A percentile compares a stretch with the other conserved stretches of the same genome.
Conservation (phyloP, 1,140 invertebrate species). For the Anoplolepis gracilipes region DNA sequence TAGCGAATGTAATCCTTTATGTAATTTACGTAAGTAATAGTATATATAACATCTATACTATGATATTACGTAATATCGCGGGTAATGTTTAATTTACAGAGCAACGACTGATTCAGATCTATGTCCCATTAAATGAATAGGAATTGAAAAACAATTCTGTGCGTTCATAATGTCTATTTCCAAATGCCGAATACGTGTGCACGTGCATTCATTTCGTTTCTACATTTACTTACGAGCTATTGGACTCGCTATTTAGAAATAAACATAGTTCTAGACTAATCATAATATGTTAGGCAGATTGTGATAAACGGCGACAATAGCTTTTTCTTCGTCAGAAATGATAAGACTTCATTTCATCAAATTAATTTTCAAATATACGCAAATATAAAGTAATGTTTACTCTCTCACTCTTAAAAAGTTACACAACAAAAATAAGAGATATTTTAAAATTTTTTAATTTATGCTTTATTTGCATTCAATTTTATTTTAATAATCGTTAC, state of each 20-base stretch:
- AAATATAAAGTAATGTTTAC: neutral
- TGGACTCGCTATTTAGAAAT: slow-evolving; percentile 46
- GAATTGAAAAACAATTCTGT: slow-evolving; percentile 41
- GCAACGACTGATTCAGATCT: slow-evolving; percentile 52
- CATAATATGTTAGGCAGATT: slow-evolving; percentile 55
- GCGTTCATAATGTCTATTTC: slow-evolving; percentile 32
- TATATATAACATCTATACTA: slow-evolving; percentile 20
- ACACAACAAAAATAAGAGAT: neutral
- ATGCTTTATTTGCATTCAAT: neutral
- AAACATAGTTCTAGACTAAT: slow-evolving; percentile 53
- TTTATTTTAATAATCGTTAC: neutral
- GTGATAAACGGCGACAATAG: slow-evolving; percentile 63
- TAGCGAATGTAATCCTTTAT: slow-evolving; percentile 33
- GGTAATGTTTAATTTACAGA: slow-evolving; percentile 47
- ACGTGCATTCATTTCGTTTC: slow-evolving; percentile 41
- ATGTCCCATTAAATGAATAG: slow-evolving; percentile 33
- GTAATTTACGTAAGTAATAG: slow-evolving; percentile 30
- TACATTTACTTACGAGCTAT: slow-evolving; percentile 39
- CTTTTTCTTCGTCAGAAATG: slow-evolving; percentile 48
- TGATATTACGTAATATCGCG: slow-evolving; percentile 25
- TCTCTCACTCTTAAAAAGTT: neutral
- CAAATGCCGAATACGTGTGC: slow-evolving; percentile 28
- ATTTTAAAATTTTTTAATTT: slow-evolving; percentile 1
- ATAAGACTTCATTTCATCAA: slow-evolving; percentile 11
- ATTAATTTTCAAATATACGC: neutral